Evolutionary conservation across 2,113 vertebrate species (phyloP).

Genomic region (Eudorcas thomsonii): DNA sequence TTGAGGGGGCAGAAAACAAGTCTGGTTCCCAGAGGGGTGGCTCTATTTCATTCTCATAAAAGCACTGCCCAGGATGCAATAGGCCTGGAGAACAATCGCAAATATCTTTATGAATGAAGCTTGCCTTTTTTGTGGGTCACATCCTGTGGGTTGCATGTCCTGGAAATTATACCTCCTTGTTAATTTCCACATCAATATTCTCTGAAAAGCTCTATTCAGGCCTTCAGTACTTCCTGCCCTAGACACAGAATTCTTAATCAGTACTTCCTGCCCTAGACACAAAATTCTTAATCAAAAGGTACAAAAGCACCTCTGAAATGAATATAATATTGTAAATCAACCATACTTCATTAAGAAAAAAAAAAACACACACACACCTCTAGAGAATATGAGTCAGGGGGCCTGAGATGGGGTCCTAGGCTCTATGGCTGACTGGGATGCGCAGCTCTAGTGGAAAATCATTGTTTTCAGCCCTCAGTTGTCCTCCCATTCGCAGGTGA

Average conservation of each 20-base stretch:
- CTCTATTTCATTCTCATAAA: not conserved
- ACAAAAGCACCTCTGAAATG: not conserved
- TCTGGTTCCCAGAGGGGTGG: not conserved
- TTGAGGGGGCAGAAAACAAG: not conserved
- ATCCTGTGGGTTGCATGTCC: not conserved
- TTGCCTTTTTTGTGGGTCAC: not conserved
- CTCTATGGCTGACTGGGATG: too few species aligned
- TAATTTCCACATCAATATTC: not conserved
- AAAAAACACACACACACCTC: not conserved
- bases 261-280: not conserved
- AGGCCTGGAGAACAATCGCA: not conserved
- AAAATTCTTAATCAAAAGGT: not conserved
- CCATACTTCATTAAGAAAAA: not conserved
- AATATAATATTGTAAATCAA: not conserved
- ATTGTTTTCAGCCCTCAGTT: not conserved
- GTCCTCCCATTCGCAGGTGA: not conserved
- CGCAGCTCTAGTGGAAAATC: not conserved
- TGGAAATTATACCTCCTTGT: not conserved
- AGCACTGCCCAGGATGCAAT: not conserved
- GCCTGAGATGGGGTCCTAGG: not conserved
- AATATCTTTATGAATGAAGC: not conserved
- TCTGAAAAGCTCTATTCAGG: not conserved
- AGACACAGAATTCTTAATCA: not conserved
- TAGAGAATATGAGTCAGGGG: not conserved
- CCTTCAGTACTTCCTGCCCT: not conserved